Base-by-base conservation (phyloP, 2,113 vertebrate genomes). In the Gallinago media region DNA sequence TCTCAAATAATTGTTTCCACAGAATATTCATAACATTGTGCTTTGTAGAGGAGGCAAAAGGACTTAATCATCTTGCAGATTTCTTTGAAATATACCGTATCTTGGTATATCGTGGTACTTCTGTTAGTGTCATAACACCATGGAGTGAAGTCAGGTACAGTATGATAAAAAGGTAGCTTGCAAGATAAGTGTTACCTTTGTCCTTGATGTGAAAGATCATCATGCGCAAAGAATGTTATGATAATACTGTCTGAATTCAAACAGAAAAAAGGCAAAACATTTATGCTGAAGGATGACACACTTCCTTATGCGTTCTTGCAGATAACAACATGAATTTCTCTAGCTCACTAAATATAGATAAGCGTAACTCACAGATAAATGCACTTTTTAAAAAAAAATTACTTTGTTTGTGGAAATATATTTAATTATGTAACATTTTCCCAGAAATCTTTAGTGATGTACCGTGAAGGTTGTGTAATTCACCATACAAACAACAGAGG, bases 241-340 rank as follows among this genome's bases (percentile, higher is more conserved):
- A 49, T 90, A 87, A 71, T 85, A 42, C 23, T 81, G n/a, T 82
- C 85, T 95, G 70, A 89, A 95, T 95, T 96, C 59, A 95, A 82
- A 77, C 71, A 40, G 66, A 46, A 87, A 87, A 87, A 88, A 95
- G 49, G 22, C 29, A 92, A 81, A 91, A 49, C 52, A 22, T 77
- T 61, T 54, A 7, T 49, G n/a, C 56, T 89, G 73, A 71, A 92
- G 58, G 46, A 71, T 76, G 55, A 55, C 47, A 73, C 11, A 4
- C 21, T 85, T 96, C 62, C 42, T 80, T 76, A 58, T 0, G 18
- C 40, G 11, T 85, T 72, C 50, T 80, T 88, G 63, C 76, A 83
- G 56, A 70, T 63, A 87, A 89, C 46, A 85, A 56, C 29, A 5
- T 59, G 15, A 73, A 4, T 79, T 92, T 91, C 95, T 89, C 36